A percentile compares a stretch with the other conserved stretches of the same genome.
These are phyloP conservation scores for Eupristina koningsbergeri DNA, from an alignment of 1,140 invertebrate genomes.

Conservation along the genomic window DNA sequence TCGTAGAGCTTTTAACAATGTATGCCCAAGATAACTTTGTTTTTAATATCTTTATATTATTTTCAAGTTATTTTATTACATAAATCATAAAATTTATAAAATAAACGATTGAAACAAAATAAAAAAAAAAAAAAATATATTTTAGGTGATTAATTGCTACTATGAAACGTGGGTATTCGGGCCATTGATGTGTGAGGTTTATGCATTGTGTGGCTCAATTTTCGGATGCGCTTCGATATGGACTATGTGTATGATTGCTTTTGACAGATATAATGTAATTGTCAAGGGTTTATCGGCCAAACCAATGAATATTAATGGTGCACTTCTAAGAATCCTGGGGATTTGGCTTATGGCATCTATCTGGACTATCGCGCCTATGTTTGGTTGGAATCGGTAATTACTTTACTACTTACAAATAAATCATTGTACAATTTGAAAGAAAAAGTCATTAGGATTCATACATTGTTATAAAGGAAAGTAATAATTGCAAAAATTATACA, in stretches of 20 bases:
- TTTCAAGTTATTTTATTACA: too few species aligned
- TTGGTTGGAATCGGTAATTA: constrained; percentile 79
- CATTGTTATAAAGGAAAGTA: too few species aligned
- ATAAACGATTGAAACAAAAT: too few species aligned
- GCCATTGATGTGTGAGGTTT: constrained; percentile 86
- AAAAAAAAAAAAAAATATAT: neutral
- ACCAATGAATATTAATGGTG: constrained; percentile 80
- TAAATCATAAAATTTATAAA: too few species aligned
- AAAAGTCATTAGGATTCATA: too few species aligned
- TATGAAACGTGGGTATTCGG: constrained; percentile 90
- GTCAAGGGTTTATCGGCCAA: constrained; percentile 79
- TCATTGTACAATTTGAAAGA: too few species aligned
- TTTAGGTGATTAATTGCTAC: constrained; percentile 84
- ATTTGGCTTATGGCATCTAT: constrained; percentile 80
- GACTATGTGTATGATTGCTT: constrained; percentile 86
- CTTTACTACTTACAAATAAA: neutral
- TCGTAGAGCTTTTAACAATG: too few species aligned
- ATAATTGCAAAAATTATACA: too few species aligned
- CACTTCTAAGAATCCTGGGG: constrained; percentile 78
- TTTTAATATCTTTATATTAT: too few species aligned
- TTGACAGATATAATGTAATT: constrained; percentile 90
- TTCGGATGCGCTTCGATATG: constrained; percentile 88
- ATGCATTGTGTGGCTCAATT: constrained; percentile 84
- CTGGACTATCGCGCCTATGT: constrained; percentile 81
- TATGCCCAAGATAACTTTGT: too few species aligned